Conservation (phyloP, 1,140 invertebrate species). For the Zaprionus ornatus region DNA sequence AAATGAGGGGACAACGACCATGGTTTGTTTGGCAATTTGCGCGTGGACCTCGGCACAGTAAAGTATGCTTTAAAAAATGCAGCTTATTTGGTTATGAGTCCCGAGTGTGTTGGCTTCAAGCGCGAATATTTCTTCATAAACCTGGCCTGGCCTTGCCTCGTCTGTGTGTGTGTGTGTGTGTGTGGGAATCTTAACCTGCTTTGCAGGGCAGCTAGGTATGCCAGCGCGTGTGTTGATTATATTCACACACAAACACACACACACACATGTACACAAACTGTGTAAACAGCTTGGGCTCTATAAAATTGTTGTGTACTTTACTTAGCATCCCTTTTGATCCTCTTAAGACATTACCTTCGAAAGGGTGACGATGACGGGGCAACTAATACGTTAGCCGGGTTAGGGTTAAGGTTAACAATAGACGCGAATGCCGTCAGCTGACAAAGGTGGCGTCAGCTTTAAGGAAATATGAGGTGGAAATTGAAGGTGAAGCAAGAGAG, state of each 20-base stretch:
- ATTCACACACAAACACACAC: constrained; percentile 35
- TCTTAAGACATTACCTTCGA: constrained; percentile 37
- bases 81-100: constrained; percentile 80
- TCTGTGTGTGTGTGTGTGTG: constrained; percentile 29
- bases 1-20: neutral
- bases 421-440: constrained; percentile 23
- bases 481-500: neutral
- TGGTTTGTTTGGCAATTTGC: constrained; percentile 54
- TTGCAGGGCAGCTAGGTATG: constrained; percentile 23
- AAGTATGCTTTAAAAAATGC: constrained; percentile 73
- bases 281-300: constrained; percentile 48
- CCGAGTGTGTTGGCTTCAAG: constrained; percentile 59
- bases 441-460: constrained; percentile 16
- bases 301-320: constrained; percentile 54
- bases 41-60: constrained; percentile 30
- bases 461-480: neutral
- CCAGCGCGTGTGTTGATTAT: constrained; percentile 39
- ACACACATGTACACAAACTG: constrained; percentile 23
- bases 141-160: neutral
- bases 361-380: constrained; percentile 17
- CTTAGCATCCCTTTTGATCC: constrained; percentile 66
- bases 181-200: constrained; percentile 17
- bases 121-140: constrained; percentile 64
- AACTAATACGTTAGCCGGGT: constrained; percentile 44
- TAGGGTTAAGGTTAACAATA: constrained; percentile 20